These are phyloP conservation scores for Mus musculus DNA, from an alignment of 2,113 vertebrate species.

Conservation along the genomic window GRCm39 chr14:121677001-121677500, in stretches of 20 bases:
- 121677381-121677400: not conserved
- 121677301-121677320: not conserved
- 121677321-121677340: not conserved
- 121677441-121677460: not conserved
- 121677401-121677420: not conserved
- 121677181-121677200: not conserved
- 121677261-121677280: not conserved
- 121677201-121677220: not conserved
- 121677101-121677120: too few relatives aligned
- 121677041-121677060: not conserved
- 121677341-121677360: too few relatives aligned
- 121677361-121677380: not conserved
- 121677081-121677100: too few relatives aligned
- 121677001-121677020: not conserved
- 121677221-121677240: not conserved
- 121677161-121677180: not conserved
- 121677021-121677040: not conserved
- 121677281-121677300: not conserved
- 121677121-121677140: not conserved
- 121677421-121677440: not conserved
- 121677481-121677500: not conserved
- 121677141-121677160: not conserved
- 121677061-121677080: not conserved
- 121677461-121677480: not conserved
- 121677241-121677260: not conserved